phyloP scores from a whole-genome alignment of 2,113 vertebrate species.

The Clinocottus analis region DNA sequence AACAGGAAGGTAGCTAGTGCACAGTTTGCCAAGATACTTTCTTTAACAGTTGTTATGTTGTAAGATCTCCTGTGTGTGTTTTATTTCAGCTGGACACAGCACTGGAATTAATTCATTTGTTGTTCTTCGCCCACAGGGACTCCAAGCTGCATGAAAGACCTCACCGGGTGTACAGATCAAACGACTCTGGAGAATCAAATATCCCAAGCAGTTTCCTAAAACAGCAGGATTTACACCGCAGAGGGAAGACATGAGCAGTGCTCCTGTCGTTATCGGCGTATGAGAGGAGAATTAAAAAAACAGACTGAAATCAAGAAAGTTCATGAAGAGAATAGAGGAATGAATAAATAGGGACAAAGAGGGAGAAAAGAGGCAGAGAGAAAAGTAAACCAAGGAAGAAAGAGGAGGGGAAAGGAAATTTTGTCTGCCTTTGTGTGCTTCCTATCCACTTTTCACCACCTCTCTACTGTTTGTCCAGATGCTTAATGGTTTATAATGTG shows the following conservation, averaged over 20 bases:
- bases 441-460: conserved; percentile 51
- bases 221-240: conserved; percentile 47
- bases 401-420: conserved; percentile 30
- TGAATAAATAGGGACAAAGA: conserved; percentile 1
- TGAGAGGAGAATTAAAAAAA: conserved; percentile 13
- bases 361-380: neutral
- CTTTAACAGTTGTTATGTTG: conserved; percentile 17
- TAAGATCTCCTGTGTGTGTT: conserved; percentile 32
- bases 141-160: conserved; percentile 28
- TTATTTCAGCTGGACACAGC: conserved; percentile 48
- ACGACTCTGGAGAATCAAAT: conserved; percentile 51
- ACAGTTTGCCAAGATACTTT: neutral
- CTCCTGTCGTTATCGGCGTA: neutral
- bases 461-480: conserved; percentile 77
- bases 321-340: conserved; percentile 5
- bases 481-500: conserved; percentile 70
- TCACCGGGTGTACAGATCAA: conserved; percentile 50
- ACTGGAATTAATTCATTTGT: conserved; percentile 60
- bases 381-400: conserved; percentile 21
- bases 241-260: conserved; percentile 10
- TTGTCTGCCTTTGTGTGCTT: conserved; percentile 1
- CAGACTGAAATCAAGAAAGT: conserved; percentile 12
- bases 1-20: neutral
- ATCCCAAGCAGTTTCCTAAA: conserved; percentile 50
- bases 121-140: conserved; percentile 44